Base-by-base conservation (phyloP, 1,140 invertebrate genomes). In the Tetramorium parvispinum region DNA sequence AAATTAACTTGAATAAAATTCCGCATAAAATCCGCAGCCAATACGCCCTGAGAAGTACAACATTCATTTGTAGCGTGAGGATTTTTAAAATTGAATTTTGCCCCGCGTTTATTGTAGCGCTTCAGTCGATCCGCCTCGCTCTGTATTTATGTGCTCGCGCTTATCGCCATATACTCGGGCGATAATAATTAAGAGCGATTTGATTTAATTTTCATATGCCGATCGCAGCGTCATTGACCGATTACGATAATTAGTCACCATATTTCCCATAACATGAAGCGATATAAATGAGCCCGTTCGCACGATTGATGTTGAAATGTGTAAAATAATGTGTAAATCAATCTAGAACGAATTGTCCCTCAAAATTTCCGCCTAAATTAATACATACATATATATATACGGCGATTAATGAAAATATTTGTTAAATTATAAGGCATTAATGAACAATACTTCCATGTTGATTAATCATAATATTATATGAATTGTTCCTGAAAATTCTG, bases 1-100 rank as follows among this genome's bases (percentile, higher is more conserved):
- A 86, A 92, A 92, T 91, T 91, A 92, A 90, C 55, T 91, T 21
- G 73, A 77, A 90, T 90, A 88, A 90, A 91, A 90, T 87, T 59
- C 51, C 63, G 46, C 59, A 16, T 61, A 66, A 87, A 79, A 87
- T 90, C 68, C 70, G 37, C 24, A 55, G 7, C 13, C 27, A 85
- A 73, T 46, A 55, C 55, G 53, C 83, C 18, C 18, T 51, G 24
- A 40, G 53, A 32, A 5, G 55, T 5, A 32, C 32, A 11, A 49
- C 43, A n/a, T 46, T 49, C 13, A 81, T 75, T 73, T 57, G 65
- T 24, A 46, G 6, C 40, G 55, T 16, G 11, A 57, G 13, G 27
- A 82, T 82, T 59, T 68, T 3, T 21, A 5, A 18, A 73, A 3
- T 16, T 40, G 21, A 73, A 49, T 59, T 73, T 59, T 21, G 18